phyloP scores from a whole-genome alignment of 2,888 invertebrate species.

The Colostygia pectinataria region DNA sequence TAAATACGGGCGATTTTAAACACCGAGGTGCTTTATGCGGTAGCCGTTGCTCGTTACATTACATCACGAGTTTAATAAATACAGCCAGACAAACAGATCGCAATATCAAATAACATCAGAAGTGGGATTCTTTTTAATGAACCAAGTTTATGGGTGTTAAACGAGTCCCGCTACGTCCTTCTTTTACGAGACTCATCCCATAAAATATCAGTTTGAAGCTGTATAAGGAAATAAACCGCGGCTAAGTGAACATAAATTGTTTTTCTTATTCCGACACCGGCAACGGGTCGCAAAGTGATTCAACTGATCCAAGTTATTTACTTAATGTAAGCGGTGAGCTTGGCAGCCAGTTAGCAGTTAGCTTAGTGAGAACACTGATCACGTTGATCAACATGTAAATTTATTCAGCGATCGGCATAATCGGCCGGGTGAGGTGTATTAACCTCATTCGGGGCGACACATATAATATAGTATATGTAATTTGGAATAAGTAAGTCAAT shows the following conservation, averaged over 20 bases:
- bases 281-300: conserved; percentile 41
- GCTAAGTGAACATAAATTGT: conserved; percentile 40
- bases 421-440: conserved; percentile 67
- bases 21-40: conserved; percentile 26
- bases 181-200: conserved; percentile 33
- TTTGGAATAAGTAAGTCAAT: background rate
- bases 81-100: conserved; percentile 7
- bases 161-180: conserved; percentile 32
- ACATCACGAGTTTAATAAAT: conserved; percentile 10
- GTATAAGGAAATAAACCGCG: conserved; percentile 34
- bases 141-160: conserved; percentile 31
- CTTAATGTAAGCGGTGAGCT: conserved; percentile 54
- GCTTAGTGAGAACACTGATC: conserved; percentile 70
- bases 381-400: conserved; percentile 75
- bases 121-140: conserved; percentile 23
- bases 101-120: conserved; percentile 15
- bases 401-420: conserved; percentile 78
- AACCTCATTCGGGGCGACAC: conserved; percentile 71
- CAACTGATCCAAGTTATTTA: conserved; percentile 42
- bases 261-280: conserved; percentile 45
- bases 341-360: conserved; percentile 62
- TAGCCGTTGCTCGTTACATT: conserved; percentile 15
- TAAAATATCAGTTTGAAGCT: conserved; percentile 30
- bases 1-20: conserved; percentile 19
- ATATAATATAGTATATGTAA: conserved; percentile 29